Evolutionary conservation across 1,140 invertebrate genomes (phyloP).

Genomic region (Lucilia sericata): DNA sequence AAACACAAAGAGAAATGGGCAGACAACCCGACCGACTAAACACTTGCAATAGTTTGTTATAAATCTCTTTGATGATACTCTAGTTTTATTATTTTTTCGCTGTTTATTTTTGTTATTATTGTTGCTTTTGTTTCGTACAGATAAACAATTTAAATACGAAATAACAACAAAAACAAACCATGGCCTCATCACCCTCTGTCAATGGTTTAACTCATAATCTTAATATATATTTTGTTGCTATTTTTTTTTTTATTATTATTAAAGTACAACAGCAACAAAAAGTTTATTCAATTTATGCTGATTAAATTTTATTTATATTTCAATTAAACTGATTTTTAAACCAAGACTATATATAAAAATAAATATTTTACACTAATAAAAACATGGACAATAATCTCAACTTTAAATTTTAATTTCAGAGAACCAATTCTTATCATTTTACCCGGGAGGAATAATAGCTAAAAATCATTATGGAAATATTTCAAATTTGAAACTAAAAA

Average conservation of each 20-base stretch:
- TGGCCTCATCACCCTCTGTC: background rate
- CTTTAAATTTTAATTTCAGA: too few species aligned
- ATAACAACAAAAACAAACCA: background rate
- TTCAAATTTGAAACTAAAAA: too few species aligned
- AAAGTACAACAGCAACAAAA: background rate
- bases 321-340: constrained; percentile 22
- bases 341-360: background rate
- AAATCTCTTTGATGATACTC: too few species aligned
- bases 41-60: too few species aligned
- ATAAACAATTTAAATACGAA: background rate
- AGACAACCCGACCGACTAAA: too few species aligned
- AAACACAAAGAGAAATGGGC: too few species aligned
- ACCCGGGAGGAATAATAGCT: too few species aligned
- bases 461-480: too few species aligned
- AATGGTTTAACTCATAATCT: constrained; percentile 12
- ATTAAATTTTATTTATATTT: constrained; percentile 40
- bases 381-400: too few species aligned
- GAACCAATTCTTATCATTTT: too few species aligned
- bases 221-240: background rate
- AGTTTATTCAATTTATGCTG: constrained; percentile 35
- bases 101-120: background rate
- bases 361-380: background rate
- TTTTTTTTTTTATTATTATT: background rate
- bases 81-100: too few species aligned
- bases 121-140: constrained; percentile 5